Evolutionary conservation across 2,888 invertebrate genomes (phyloP), one percentile per base, ranked within the genome.

Genomic region (Chrysolina americana): DNA sequence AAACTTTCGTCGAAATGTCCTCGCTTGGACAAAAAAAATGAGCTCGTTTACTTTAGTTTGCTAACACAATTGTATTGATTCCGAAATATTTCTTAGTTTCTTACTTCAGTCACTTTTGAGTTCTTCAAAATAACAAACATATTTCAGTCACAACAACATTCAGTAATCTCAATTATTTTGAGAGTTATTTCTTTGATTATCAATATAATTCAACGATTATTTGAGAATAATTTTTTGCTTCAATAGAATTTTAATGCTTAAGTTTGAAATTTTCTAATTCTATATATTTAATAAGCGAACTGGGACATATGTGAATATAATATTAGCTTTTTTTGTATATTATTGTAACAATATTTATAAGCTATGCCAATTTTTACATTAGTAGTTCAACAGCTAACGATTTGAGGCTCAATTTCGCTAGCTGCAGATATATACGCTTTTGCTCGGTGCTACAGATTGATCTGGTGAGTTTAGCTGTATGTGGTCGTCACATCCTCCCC

Each of bases 1-100:
- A 88, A 81, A 88, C 88, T 28, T 88, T 88, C 82, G 86, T 87
- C 71, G 88, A 88, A 84, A 88, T 88, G 87, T 87, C 88, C 73
- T 84, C 87, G 71, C 85, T 87, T 79, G 85, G 85, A 74, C 83
- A 84, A 79, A 86, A 87, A 79, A 87, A 88, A 85, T 88, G 87
- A 84, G 78, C 19, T 63, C 44, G 13, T 28, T 62, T 64, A 68
- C 53, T 44, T 59, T 44, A 75, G 44, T 56, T 68, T 48, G 65
- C 65, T 69, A 69, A 73, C 48, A 21, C 36, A 28, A 64, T 41
- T 65, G 44, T 50, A 53, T 28, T 63, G 64, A 69, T 73, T 73
- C 15, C n/a, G 53, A 53, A n/a, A 10, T 15, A 1, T 15, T 44
- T 13, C 15, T 44, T 15, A 36, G 8, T 36, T 44, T 13, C 5